Conservation (phyloP, 2,888 invertebrate genomes). For the Neocrepidodera transversa region DNA sequence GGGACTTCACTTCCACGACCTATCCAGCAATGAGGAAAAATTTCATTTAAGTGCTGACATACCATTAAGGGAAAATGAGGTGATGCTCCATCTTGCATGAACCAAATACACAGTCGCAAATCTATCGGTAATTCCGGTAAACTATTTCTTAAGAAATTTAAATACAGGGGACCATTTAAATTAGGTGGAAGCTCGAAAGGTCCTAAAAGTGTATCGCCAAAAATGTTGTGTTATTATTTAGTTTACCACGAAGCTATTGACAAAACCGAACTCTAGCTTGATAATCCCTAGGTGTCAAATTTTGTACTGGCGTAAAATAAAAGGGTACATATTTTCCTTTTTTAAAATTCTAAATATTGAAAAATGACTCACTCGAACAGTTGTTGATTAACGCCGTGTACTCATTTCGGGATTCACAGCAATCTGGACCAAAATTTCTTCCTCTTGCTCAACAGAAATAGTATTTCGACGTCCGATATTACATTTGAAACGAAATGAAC, state of each 20-base stretch:
- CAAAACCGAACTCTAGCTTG: too few species aligned
- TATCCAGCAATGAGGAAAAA: too few species aligned
- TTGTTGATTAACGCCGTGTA: neutral
- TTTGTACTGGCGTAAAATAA: neutral
- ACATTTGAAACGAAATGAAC: neutral
- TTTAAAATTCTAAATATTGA: neutral
- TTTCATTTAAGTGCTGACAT: too few species aligned
- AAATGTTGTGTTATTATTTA: neutral
- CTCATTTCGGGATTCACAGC: constrained; percentile 7
- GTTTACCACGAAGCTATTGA: neutral
- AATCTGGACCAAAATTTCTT: constrained; percentile 6
- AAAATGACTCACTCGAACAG: neutral
- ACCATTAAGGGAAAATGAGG: too few species aligned
- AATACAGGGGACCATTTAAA: neutral
- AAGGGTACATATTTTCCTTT: neutral
- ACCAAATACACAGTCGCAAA: too few species aligned
- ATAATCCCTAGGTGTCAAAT: too few species aligned
- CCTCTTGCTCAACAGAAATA: constrained; percentile 2
- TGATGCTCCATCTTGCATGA: too few species aligned
- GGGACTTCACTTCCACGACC: too few species aligned
- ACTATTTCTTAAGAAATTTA: neutral
- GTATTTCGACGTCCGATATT: neutral
- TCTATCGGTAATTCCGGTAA: too few species aligned
- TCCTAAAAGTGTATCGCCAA: too few species aligned
- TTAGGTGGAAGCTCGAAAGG: neutral